Conservation (phyloP, 2,888 invertebrate species). For the Andrena camellia region DNA sequence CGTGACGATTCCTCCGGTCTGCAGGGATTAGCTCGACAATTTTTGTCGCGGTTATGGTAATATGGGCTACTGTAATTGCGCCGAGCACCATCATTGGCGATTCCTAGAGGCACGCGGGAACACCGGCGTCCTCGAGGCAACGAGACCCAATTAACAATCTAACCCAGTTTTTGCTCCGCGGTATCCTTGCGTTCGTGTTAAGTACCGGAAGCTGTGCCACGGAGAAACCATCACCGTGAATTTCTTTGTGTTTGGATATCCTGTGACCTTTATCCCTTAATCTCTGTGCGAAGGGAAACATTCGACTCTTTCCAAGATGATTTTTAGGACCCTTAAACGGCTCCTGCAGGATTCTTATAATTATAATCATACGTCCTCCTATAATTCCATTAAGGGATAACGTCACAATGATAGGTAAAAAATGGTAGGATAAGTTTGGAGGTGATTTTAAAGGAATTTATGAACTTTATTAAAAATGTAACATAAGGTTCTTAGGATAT, state of each 20-base stretch:
- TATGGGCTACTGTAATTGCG: background rate
- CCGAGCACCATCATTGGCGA: background rate
- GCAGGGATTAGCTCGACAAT: background rate
- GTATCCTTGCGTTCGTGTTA: constrained; percentile 28
- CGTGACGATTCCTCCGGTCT: background rate
- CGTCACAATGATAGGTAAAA: too few relatives aligned
- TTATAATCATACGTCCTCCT: too few relatives aligned
- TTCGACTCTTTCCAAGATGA: too few relatives aligned
- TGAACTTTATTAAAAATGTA: too few relatives aligned
- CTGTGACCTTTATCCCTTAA: too few relatives aligned
- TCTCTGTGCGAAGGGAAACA: too few relatives aligned
- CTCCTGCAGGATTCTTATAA: too few relatives aligned
- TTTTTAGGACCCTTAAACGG: too few relatives aligned
- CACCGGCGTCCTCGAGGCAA: constrained; percentile 28
- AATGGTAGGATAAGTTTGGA: too few relatives aligned
- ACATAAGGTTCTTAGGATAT: too few relatives aligned
- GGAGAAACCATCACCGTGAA: background rate
- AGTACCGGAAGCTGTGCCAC: constrained; percentile 35
- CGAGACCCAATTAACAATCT: constrained; percentile 37
- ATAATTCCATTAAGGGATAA: too few relatives aligned
- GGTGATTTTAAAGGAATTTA: too few relatives aligned
- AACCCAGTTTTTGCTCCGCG: constrained; percentile 33
- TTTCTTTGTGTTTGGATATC: background rate
- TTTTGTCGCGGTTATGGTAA: background rate
- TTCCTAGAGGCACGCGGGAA: background rate